Evolutionary conservation across 1,140 invertebrate species (phyloP).

Genomic region (Delia radicum): DNA sequence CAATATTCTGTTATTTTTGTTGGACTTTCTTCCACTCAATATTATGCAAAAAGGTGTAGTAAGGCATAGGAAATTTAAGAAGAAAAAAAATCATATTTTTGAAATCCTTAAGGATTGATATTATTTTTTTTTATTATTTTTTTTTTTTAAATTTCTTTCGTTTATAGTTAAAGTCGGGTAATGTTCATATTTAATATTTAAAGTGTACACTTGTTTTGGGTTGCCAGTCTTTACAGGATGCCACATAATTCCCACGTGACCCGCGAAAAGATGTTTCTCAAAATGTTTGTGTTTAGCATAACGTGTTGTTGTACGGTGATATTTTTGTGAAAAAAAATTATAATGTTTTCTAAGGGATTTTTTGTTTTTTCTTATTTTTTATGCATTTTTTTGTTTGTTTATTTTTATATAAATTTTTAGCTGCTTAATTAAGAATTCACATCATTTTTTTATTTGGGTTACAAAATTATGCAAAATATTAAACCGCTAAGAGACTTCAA

Average conservation of each 20-base stretch:
- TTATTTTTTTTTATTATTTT: not conserved
- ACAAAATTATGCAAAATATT: slow-evolving; percentile 37
- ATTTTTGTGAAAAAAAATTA: not conserved
- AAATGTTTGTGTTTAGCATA: not conserved
- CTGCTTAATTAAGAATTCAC: slow-evolving; percentile 53
- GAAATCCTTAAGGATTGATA: slow-evolving; percentile 4
- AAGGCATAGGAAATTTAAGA: not conserved
- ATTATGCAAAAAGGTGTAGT: not conserved
- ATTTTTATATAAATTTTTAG: not conserved
- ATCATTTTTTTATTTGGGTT: slow-evolving; percentile 55
- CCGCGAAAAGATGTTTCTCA: not conserved
- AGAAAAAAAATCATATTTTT: slow-evolving; percentile 1
- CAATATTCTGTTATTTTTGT: not conserved
- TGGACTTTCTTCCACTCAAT: not conserved
- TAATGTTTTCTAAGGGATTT: slow-evolving; percentile 16
- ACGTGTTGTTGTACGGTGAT: slow-evolving; percentile 2
- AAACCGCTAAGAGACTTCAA: slow-evolving; percentile 29
- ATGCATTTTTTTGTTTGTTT: slow-evolving; percentile 19
- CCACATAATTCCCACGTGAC: slow-evolving; percentile 1
- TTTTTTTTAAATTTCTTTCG: not conserved
- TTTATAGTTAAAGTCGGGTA: slow-evolving; percentile 5
- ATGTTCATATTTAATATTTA: slow-evolving; percentile 23
- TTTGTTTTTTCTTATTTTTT: slow-evolving; percentile 15
- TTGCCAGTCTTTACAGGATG: slow-evolving; percentile 1
- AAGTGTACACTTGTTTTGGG: slow-evolving; percentile 9